Evolutionary conservation across 2,797 vertebrate species (phyloP), one percentile per base, ranked within the genome.

Genomic region (Hoplostethus atlanticus): DNA sequence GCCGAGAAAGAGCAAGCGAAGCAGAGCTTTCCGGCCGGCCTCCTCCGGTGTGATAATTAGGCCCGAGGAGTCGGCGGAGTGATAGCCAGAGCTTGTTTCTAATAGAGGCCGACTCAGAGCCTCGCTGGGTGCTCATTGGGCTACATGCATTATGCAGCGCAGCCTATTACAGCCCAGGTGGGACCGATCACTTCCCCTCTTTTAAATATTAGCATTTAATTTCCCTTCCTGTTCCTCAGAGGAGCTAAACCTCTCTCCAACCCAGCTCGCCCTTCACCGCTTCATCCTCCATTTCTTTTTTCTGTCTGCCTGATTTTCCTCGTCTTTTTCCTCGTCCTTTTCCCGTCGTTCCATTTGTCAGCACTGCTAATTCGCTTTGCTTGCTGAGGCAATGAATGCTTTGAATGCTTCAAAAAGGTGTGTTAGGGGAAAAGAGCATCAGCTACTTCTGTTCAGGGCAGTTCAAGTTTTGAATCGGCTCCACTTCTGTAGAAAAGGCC

Each of bases 41-140:
- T 85, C 73, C 71, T 78, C 76, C n/a, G 6, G 65, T 38, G 59
- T 56, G 71, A 80, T 83, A 84, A 86, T 86, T 77, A 83, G 85
- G 78, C 63, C 68, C 61, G 75, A 17, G 47, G 73, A 77, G 80
- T 82, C 72, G 76, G 65, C 77, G 52, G 67, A 84, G 76, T 53
- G 59, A 79, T 62, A 71, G 71, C 61, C 70, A 46, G 38, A 80
- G 73, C 72, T 68, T 15, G 69, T 76, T 65, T 79, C 80, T 90
- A 90, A 94, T 91, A 91, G 85, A 93, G 90, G 93, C 72, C 46
- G 86, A 95, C 21, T 21, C 57, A 62, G 84, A 93, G 91, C 73
- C 64, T 94, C 90, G 84, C 90, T 92, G 85, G 93, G 83, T 84
- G 79, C 80, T 88, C 76, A 82, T 87, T 84, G 80, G 81, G 81